These are phyloP conservation scores for Apomyelois bistriatella DNA, from an alignment of 2,888 invertebrate genomes.

Conservation along the genomic window DNA sequence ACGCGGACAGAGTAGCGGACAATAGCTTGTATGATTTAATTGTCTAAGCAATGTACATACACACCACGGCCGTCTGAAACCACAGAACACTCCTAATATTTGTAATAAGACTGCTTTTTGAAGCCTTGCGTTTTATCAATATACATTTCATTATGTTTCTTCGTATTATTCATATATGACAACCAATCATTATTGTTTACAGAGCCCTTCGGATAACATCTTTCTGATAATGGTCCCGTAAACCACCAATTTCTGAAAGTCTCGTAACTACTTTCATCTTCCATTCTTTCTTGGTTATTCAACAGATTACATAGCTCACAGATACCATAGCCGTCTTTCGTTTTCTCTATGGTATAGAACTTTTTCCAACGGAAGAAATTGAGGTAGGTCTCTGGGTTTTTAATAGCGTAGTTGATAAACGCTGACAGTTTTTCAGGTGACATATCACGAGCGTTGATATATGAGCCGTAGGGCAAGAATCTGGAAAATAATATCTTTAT, in stretches of 20 bases:
- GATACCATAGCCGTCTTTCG: slow-evolving; percentile 35
- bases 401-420: slow-evolving; percentile 38
- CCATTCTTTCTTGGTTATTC: slow-evolving; percentile 33
- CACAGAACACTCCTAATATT: no score
- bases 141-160: neutral
- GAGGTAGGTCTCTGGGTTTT: slow-evolving; percentile 37
- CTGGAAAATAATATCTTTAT: slow-evolving; percentile 32
- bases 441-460: slow-evolving; percentile 38
- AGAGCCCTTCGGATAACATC: slow-evolving; percentile 39
- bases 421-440: slow-evolving; percentile 38
- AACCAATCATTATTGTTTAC: slow-evolving; percentile 29
- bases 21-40: no score
- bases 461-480: slow-evolving; percentile 59
- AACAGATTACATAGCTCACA: slow-evolving; percentile 52
- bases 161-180: slow-evolving; percentile 30
- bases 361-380: slow-evolving; percentile 50
- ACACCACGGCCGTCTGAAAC: no score
- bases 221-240: slow-evolving; percentile 30
- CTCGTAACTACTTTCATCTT: slow-evolving; percentile 29
- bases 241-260: slow-evolving; percentile 61
- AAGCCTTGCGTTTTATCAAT: no score
- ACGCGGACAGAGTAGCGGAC: no score
- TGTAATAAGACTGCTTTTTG: no score
- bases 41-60: no score
- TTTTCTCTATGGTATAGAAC: slow-evolving; percentile 40